phyloP scores from a whole-genome alignment of 2,888 invertebrate genomes.

The Caenorhabditis macrosperma region DNA sequence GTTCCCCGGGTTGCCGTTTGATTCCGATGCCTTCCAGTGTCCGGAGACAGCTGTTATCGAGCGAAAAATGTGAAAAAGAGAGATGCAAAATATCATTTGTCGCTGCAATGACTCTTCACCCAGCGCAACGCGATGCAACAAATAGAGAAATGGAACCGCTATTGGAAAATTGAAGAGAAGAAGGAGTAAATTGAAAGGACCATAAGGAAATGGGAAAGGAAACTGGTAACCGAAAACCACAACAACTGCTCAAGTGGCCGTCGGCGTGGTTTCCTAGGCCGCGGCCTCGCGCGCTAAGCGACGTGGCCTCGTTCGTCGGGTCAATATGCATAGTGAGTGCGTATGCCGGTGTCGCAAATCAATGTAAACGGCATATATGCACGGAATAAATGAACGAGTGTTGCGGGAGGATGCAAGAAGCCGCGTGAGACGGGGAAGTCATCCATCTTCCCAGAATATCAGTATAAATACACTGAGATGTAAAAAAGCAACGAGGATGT shows the following conservation, averaged over 20 bases:
- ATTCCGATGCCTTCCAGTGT: conserved; percentile 5
- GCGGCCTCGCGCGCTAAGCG: not conserved
- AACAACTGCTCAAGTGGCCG: not conserved
- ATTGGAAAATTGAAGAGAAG: not conserved
- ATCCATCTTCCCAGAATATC: not conserved
- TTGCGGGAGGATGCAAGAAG: too few species aligned
- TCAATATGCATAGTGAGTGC: not conserved
- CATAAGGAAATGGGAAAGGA: not conserved
- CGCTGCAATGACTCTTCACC: not conserved
- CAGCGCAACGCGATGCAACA: too few species aligned
- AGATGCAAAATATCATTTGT: not conserved
- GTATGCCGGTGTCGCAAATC: not conserved
- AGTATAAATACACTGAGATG: not conserved
- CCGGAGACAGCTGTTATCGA: conserved; percentile 28
- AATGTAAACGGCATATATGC: not conserved
- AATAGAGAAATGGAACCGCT: too few species aligned
- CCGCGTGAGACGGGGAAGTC: too few species aligned
- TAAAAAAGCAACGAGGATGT: not conserved
- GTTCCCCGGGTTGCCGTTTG: conserved; percentile 12
- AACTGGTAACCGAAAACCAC: not conserved
- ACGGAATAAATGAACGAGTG: too few species aligned
- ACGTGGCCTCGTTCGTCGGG: not conserved
- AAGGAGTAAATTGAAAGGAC: not conserved
- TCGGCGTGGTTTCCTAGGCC: not conserved
- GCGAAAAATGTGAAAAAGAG: not conserved